A percentile compares a stretch with the other conserved stretches of the same genome.
Conservation (phyloP, 2,113 vertebrate species). For the Prietella phreatophila region DNA sequence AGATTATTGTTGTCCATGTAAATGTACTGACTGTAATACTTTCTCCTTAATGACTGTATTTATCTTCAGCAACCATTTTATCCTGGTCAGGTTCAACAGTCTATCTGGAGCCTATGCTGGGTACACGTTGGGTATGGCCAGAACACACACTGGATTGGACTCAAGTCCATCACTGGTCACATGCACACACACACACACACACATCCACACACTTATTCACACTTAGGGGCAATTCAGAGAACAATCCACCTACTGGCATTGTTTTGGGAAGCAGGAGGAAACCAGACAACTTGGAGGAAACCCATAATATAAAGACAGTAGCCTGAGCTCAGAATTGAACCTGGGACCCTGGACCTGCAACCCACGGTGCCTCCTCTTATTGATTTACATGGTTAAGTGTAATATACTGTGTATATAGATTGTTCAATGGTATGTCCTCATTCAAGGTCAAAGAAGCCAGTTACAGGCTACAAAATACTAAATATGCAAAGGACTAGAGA, state of each 20-base stretch:
- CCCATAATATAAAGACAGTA: neutral
- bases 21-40: too few relatives aligned
- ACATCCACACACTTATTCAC: neutral
- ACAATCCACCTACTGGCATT: neutral
- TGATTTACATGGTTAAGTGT: neutral
- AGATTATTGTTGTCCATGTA: too few relatives aligned
- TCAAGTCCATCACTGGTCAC: too few relatives aligned
- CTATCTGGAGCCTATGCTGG: too few relatives aligned
- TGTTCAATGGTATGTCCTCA: neutral
- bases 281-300: neutral
- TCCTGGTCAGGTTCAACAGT: too few relatives aligned
- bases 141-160: too few relatives aligned
- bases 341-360: neutral
- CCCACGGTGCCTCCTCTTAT: neutral
- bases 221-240: neutral
- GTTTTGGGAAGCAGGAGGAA: neutral
- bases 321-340: neutral
- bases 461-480: neutral
- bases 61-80: too few relatives aligned
- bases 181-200: too few relatives aligned
- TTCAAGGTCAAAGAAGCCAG: neutral
- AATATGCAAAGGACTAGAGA: too few relatives aligned
- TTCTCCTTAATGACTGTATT: neutral
- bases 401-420: neutral
- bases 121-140: too few relatives aligned